phyloP scores from a whole-genome alignment of 2,888 invertebrate genomes.

The Cactoblastis cactorum region DNA sequence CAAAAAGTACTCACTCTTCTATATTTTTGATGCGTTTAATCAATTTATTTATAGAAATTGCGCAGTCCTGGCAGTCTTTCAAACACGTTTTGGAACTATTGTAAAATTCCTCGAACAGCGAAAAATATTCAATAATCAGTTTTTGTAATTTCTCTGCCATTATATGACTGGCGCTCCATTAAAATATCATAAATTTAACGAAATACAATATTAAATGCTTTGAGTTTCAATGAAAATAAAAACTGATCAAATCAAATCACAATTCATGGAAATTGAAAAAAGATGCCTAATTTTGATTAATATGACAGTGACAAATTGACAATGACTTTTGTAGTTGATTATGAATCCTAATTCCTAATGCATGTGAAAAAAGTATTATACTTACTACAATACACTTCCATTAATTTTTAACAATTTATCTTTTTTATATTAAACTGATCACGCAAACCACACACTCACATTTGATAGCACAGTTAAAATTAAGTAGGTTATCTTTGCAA shows the following conservation, averaged over 20 bases:
- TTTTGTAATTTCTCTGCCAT: conserved; percentile 75
- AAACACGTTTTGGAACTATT: conserved; percentile 66
- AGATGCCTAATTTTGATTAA: no score
- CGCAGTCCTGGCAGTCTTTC: conserved; percentile 72
- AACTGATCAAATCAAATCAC: no score
- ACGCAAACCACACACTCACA: no score
- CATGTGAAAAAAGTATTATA: no score
- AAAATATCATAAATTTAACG: background rate
- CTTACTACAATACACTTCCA: no score
- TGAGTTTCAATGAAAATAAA: background rate
- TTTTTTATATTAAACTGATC: no score
- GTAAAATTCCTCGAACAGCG: conserved; percentile 69
- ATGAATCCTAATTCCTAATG: no score
- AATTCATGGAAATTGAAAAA: no score
- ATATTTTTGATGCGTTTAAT: conserved; percentile 72
- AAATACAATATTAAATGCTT: background rate
- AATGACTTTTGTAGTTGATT: no score
- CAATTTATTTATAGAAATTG: conserved; percentile 72
- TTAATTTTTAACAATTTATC: no score
- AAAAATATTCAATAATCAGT: conserved; percentile 73
- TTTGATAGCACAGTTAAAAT: no score
- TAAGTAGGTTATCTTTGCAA: no score
- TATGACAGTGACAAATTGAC: conserved; percentile 8
- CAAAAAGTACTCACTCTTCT: conserved; percentile 58
- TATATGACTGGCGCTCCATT: conserved; percentile 37